phyloP scores from a whole-genome alignment of 53 echinoderm and acorn worm species.

The Luidia sarsii region DNA sequence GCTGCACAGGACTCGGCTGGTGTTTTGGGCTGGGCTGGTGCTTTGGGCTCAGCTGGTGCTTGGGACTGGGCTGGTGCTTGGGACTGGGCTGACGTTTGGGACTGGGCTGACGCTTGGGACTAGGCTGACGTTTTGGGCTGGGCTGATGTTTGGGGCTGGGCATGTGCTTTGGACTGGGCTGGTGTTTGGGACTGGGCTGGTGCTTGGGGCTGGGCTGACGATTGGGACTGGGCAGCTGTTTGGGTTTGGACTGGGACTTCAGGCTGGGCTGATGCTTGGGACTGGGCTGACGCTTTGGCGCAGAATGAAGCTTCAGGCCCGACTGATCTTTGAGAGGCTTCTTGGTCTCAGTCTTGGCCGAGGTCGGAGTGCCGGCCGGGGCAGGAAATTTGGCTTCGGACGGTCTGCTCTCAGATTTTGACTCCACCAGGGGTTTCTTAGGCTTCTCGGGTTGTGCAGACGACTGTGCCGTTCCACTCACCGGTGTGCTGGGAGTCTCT shows the following conservation, averaged over 20 bases:
- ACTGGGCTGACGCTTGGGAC: constrained; percentile 33
- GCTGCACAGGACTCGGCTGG: not conserved
- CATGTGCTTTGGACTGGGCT: constrained; percentile 34
- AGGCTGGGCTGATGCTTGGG: constrained; percentile 44
- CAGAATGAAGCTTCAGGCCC: constrained; percentile 29
- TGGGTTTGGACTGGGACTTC: constrained; percentile 22
- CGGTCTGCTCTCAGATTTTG: constrained; percentile 16
- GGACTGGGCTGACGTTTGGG: constrained; percentile 44
- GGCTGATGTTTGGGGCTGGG: constrained; percentile 38
- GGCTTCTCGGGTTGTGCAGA: constrained; percentile 22
- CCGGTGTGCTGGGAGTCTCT: constrained; percentile 6
- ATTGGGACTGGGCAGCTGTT: constrained; percentile 29
- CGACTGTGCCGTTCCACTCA: not conserved
- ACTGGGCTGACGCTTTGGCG: constrained; percentile 40
- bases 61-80: constrained; percentile 30
- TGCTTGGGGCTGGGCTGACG: constrained; percentile 31
- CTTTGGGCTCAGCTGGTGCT: constrained; percentile 15
- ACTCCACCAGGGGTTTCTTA: constrained; percentile 4
- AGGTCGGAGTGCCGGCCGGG: constrained; percentile 13
- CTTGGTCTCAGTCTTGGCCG: constrained; percentile 32
- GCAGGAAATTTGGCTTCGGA: constrained; percentile 32
- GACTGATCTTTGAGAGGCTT: constrained; percentile 40
- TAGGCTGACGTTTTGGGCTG: constrained; percentile 40
- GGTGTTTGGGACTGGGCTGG: constrained; percentile 45
- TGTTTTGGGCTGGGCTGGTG: constrained; percentile 18